Percentiles rank a stretch among this genome's conserved stretches.
Evolutionary conservation across 2,113 vertebrate species (phyloP).

Genomic region (Pardalotus punctatus): DNA sequence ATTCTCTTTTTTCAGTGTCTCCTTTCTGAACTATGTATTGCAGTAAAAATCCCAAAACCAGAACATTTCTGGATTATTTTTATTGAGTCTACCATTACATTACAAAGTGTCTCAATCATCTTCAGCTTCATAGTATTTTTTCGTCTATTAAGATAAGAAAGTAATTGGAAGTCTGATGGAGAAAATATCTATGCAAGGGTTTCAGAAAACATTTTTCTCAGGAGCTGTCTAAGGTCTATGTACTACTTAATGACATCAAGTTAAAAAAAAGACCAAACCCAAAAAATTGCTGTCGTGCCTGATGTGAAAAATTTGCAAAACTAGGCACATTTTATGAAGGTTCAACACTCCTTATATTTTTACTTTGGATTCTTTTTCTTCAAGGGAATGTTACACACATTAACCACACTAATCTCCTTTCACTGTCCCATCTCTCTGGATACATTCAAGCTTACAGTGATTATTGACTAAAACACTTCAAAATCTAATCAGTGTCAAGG

Average conservation of each 20-base stretch:
- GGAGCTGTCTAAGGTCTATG: background rate
- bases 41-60: background rate
- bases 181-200: background rate
- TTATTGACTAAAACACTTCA: background rate
- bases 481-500: background rate
- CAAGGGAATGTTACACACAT: background rate
- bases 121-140: background rate
- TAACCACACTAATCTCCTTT: background rate
- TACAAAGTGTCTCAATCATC: background rate
- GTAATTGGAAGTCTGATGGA: background rate
- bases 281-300: background rate
- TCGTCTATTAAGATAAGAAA: background rate
- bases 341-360: background rate
- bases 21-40: background rate
- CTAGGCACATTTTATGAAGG: background rate
- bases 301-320: background rate
- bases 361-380: background rate
- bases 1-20: background rate
- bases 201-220: background rate
- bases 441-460: background rate
- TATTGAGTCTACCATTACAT: background rate
- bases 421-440: background rate
- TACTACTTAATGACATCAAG: background rate
- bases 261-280: background rate
- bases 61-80: background rate